These are phyloP conservation scores for Procambarus clarkii DNA, from an alignment of 1,140 invertebrate species.

Conservation along the genomic window DNA sequence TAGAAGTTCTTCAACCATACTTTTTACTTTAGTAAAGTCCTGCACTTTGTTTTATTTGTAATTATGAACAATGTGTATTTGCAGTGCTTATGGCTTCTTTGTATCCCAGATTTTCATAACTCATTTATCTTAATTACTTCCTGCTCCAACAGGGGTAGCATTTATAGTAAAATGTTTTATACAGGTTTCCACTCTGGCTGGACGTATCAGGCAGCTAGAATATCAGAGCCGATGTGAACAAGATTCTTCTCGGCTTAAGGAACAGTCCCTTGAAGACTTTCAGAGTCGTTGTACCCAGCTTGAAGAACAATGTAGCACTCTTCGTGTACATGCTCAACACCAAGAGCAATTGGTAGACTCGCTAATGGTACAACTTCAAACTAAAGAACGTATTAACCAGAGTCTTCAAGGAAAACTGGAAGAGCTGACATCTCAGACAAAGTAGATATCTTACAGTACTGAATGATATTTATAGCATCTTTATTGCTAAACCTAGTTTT, in stretches of 20 bases:
- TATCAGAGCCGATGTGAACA: constrained; percentile 41
- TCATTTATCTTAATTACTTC: no score
- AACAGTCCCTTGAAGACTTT: constrained; percentile 41
- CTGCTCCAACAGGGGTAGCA: no score
- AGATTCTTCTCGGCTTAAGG: constrained; percentile 33
- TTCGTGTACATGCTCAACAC: constrained; percentile 26
- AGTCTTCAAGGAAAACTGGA: constrained; percentile 36
- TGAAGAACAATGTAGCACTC: constrained; percentile 36
- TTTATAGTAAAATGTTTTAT: neutral
- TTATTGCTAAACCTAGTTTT: no score
- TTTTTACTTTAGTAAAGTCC: no score
- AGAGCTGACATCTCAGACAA: constrained; percentile 57
- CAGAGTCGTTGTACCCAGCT: constrained; percentile 34
- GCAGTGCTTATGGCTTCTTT: no score
- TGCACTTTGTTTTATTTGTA: no score
- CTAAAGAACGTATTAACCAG: constrained; percentile 45
- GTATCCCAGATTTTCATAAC: no score
- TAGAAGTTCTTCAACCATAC: no score
- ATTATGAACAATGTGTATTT: no score
- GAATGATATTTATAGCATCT: no score
- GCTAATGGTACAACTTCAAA: constrained; percentile 47
- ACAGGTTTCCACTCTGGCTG: constrained; percentile 41
- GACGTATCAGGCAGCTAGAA: constrained; percentile 37
- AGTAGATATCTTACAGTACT: constrained; percentile 6
- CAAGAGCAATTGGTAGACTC: constrained; percentile 58